Evolutionary conservation across 2,113 vertebrate species (phyloP), one percentile per base, ranked within the genome.

Genomic region (Siniperca chuatsi): DNA sequence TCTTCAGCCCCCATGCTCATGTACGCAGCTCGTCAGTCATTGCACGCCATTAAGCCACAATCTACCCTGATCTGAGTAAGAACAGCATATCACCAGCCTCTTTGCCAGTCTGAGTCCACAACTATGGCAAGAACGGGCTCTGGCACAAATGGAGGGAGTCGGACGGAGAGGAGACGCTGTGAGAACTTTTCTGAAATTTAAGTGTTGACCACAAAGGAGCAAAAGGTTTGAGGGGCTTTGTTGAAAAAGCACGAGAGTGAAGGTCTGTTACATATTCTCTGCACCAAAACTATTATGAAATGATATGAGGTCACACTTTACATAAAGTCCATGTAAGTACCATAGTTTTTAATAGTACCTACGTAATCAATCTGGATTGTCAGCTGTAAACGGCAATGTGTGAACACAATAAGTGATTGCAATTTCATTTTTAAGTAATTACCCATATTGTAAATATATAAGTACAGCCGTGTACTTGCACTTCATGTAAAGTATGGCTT

Each of bases 1-100:
- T 92, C 85, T 62, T 60, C 87, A 91, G 91, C 89, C 92, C 92
- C 93, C 93, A 92, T 94, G 93, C 86, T 91, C 93, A 93, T 92
- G 64, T 60, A 78, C 23, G 44, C 84, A 88, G 84, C 89, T 72
- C 75, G 81, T 88, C 91, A 90, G 67, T 90, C 93, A 92, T 84
- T 84, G 86, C 81, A 90, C 78, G 55, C 55, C 91, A 93, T 93
- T 78, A 75, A 75, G 37, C 81, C 89, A 82, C 78, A 75, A 35
- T 61, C 70, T 89, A 90, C 84, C 89, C 90, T 72, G 80, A 90
- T 77, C 82, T 69, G 65, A 89, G 92, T 89, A 86, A 90, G 92
- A 91, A 65, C 89, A 82, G 84, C 89, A 69, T 90, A 81, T 76
- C 85, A 82, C 90, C 92, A 84, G 92, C 92, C 82, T 91, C 84